Base-by-base conservation (phyloP, 30 jellyfish, hydroid and myxozoan species). In the Phacellophora camtschatica region DNA sequence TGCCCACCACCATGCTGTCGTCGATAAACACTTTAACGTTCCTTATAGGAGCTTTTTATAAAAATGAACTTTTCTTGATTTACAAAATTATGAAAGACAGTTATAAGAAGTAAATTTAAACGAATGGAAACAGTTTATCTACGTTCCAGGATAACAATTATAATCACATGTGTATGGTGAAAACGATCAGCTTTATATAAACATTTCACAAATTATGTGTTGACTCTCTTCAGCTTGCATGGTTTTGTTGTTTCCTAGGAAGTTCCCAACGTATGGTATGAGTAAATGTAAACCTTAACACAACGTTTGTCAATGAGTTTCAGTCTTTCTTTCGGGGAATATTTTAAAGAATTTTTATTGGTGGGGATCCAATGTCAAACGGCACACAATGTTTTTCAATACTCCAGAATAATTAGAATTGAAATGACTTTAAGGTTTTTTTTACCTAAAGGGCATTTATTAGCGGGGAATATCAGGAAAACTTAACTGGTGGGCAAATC, bases 1-100 rank as follows among this genome's bases (percentile, higher is more conserved):
- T 88, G 97, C 87, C 97, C 92, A 80, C 91, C 97, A 71, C 61
- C 95, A 45, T 88, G 97, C 85, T 88, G 97, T 45, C 85, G 85
- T 15, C 68, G 75, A 66, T 74, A 50, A 79, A 62, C 50, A 83
- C 50, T 31, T 64, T 20, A 29, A 34, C 23, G 64, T 39, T 37
- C 37, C 20, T 13, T 9, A 29, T 48, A 56, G 45, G 74, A 73
- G 34, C 74, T 73, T 24, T 67, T 62, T 64, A 31, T 80, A 5
- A 23, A 20, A 67, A 46, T 43, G 81, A 50, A 49, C 48, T 28
- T 66, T 80, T 80, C 49, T 53, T 64, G 27, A n/a, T 41, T 76
- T 43, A 23, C 20, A 41, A 32, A 13, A 24, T 77, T n/a, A 22
- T 23, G 27, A 18, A 48, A 42, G 32, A 51, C 53, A 62, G 23